phyloP scores from a whole-genome alignment of 64 coral and sea anemone species.

The Acropora yongei region DNA sequence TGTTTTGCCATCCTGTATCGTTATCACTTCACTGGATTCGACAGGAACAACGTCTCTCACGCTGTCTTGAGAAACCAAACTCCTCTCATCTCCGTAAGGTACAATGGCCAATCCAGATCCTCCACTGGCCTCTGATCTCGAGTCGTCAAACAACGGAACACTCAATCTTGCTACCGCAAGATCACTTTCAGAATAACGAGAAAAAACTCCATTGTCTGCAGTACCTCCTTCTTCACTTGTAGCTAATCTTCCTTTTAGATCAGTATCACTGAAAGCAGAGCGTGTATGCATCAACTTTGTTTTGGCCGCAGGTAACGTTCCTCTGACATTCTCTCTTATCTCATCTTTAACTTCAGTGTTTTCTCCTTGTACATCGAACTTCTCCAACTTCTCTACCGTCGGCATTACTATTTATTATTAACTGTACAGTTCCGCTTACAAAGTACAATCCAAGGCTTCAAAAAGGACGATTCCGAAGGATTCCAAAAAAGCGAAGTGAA shows the following conservation, averaged over 20 bases:
- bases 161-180: constrained; percentile 1
- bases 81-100: constrained; percentile 28
- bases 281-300: neutral
- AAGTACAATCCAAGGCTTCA: neutral
- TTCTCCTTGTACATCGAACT: neutral
- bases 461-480: neutral
- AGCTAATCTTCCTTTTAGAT: constrained; percentile 15
- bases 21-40: constrained; percentile 13
- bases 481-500: neutral
- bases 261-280: constrained; percentile 34
- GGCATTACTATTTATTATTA: neutral
- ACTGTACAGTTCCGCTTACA: neutral
- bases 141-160: constrained; percentile 14
- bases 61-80: constrained; percentile 25
- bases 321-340: neutral
- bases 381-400: constrained; percentile 24
- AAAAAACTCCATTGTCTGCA: neutral
- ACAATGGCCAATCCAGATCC: constrained; percentile 68
- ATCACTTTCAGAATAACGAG: constrained; percentile 36
- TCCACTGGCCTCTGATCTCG: constrained; percentile 49
- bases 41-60: constrained; percentile 46
- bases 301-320: neutral
- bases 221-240: neutral
- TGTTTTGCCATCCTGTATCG: neutral
- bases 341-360: neutral